Evolutionary conservation across 2,797 vertebrate species (phyloP), one percentile per base, ranked within the genome.

Genomic region (Echiichthys vipera): DNA sequence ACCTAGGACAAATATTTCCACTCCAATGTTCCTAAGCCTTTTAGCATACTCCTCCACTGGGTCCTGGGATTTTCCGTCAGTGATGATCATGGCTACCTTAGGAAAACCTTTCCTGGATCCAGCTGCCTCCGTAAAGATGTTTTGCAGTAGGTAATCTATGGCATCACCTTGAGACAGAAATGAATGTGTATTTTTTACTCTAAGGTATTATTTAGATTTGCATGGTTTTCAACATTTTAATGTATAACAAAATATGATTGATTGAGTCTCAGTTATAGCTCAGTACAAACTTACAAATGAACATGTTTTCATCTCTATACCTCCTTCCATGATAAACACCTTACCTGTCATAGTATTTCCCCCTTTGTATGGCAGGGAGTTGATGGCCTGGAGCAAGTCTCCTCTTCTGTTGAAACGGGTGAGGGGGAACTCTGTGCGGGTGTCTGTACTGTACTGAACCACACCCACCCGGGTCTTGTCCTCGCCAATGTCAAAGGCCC

Each of bases 341-440:
- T 67, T 94, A 98, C 98, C 98, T 92, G 98, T 99, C 98, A 99
- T 99, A 20, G 98, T 99, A 86, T 99, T 99, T 54, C 98, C 98
- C 56, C 98, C 98, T 94, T 99, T 99, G 92, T 99, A 99, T 1
- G 98, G 98, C 80, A 99, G 95, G 72, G 93, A 94, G 93, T 94
- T 98, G 90, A 99, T 98, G 78, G 97, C 97, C 65, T 95, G 92
- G 67, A 98, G 93, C 47, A 99, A 94, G 5, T 99, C 96, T 77
- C 94, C 94, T 77, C 95, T 94, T 84, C 88, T 95, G 88, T 80
- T 94, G 93, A 97, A 95, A 37, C 93, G 95, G 87, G 96, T 98
- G 74, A 99, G 94, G 78, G 95, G 94, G 88, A 99, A 99, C 82
- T 99, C 98, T 36, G 98, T 99, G 87, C 98, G 96, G 68, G 97